Evolutionary conservation across 2,113 vertebrate species (phyloP).

Genomic region (Marmota flaviventris): DNA sequence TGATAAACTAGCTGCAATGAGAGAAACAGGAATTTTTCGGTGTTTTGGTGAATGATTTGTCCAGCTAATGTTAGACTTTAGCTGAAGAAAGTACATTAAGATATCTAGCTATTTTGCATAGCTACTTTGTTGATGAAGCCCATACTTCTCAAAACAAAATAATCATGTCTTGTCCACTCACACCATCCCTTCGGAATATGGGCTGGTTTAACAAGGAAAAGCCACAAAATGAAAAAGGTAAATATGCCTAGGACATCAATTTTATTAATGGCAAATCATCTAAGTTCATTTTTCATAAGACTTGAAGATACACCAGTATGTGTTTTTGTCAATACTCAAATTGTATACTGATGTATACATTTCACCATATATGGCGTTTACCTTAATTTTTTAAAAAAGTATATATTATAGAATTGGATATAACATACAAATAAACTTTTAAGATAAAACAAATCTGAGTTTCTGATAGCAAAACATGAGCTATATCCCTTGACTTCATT

Average conservation of each 20-base stretch:
- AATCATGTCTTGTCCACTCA: neutral
- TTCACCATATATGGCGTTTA: neutral
- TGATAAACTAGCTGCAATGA: neutral
- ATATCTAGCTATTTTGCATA: neutral
- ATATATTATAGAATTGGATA: conserved; percentile 7
- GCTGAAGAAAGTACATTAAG: conserved; percentile 7
- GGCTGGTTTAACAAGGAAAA: neutral
- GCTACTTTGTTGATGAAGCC: neutral
- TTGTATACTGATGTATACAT: conserved; percentile 2
- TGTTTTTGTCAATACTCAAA: conserved; percentile 26
- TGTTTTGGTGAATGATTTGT: conserved; percentile 43
- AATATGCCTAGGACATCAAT: neutral
- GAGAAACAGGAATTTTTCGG: neutral
- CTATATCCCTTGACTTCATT: neutral
- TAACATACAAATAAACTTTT: conserved; percentile 38
- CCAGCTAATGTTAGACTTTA: neutral
- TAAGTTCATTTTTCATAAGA: neutral
- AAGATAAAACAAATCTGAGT: conserved; percentile 13
- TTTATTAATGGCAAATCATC: conserved; percentile 35
- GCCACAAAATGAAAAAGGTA: conserved; percentile 18
- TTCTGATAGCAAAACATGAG: conserved; percentile 20
- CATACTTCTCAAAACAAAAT: conserved; percentile 55
- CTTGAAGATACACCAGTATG: neutral
- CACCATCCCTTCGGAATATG: neutral
- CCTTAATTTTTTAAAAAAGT: neutral